Conservation (phyloP, 2,888 invertebrate genomes). For the Thymelicus sylvestris region DNA sequence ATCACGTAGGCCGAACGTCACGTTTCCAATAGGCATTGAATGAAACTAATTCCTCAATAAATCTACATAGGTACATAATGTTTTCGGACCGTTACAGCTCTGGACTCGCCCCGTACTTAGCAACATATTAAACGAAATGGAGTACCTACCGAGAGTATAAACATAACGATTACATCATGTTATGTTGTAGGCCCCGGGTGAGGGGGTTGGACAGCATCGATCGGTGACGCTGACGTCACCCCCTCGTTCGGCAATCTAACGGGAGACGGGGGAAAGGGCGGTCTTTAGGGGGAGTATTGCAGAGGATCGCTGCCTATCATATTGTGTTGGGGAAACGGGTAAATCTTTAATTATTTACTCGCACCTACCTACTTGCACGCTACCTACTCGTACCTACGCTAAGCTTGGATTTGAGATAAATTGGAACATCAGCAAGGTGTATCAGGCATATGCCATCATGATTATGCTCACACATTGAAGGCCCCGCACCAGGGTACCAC, state of each 20-base stretch:
- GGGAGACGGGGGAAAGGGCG: constrained; percentile 25
- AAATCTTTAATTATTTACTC: no score
- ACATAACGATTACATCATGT: constrained; percentile 50
- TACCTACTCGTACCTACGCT: no score
- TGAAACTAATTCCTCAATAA: neutral
- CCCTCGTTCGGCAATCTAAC: constrained; percentile 42
- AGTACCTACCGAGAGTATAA: constrained; percentile 17
- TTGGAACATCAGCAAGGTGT: no score
- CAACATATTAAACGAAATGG: constrained; percentile 38
- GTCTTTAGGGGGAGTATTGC: constrained; percentile 1
- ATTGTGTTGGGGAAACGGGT: neutral
- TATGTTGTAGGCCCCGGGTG: constrained; percentile 36
- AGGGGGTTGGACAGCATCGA: constrained; percentile 48
- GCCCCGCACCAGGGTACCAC: no score
- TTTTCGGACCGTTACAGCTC: neutral
- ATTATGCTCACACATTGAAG: no score
- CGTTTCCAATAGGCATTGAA: neutral
- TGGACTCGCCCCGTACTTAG: neutral
- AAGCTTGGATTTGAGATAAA: no score
- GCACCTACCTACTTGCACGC: no score
- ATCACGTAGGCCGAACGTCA: no score
- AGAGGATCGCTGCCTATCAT: neutral
- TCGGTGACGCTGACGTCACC: constrained; percentile 58
- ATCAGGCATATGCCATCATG: no score
- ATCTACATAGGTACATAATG: neutral